These are phyloP conservation scores for Diadema setosum DNA, from an alignment of 35 echinoderm and acorn worm genomes.

Conservation along the genomic window DNA sequence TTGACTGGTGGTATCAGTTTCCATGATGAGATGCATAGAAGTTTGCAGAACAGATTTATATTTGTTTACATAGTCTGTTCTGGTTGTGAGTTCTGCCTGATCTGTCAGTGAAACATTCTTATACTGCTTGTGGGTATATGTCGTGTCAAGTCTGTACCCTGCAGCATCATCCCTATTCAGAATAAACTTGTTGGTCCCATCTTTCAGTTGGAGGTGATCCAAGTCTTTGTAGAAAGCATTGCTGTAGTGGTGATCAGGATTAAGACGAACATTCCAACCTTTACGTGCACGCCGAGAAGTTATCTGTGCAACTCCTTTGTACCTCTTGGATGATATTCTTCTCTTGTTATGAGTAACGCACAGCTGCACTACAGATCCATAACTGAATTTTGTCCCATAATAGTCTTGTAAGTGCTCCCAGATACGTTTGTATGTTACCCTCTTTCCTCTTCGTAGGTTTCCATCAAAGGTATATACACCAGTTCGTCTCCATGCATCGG, in stretches of 20 bases:
- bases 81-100: conserved; percentile 13
- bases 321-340: background rate
- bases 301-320: background rate
- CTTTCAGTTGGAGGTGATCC: too few species aligned
- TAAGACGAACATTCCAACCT: too few species aligned
- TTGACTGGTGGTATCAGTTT: conserved; percentile 10
- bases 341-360: background rate
- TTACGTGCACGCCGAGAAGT: too few species aligned
- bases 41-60: conserved; percentile 51
- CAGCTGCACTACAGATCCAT: background rate
- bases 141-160: conserved; percentile 27
- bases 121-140: conserved; percentile 44
- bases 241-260: too few species aligned
- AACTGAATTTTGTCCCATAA: background rate
- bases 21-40: conserved; percentile 36
- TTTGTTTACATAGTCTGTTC: conserved; percentile 55
- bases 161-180: conserved; percentile 57
- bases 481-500: too few species aligned
- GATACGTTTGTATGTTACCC: background rate
- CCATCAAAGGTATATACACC: too few species aligned
- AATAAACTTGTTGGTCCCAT: too few species aligned
- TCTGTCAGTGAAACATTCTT: background rate
- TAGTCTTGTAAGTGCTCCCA: background rate
- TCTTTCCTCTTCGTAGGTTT: background rate
- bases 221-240: too few species aligned